Evolutionary conservation across 2,113 vertebrate genomes (phyloP).

Genomic region (Ciconia stormi): DNA sequence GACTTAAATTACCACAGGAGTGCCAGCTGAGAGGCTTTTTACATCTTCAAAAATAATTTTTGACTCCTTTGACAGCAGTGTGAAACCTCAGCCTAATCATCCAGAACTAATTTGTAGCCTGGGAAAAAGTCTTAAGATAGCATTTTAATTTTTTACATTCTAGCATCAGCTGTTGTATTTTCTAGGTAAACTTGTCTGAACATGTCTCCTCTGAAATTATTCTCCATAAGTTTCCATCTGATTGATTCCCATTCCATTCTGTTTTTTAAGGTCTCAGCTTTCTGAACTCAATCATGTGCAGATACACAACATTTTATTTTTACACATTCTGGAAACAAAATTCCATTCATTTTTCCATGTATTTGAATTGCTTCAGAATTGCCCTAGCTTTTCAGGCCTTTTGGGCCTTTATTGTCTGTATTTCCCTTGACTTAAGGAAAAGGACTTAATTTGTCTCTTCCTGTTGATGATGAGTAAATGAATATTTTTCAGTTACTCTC

Average conservation of each 20-base stretch:
- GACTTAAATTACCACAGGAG: not conserved
- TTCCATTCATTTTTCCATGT: not conserved
- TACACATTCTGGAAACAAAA: not conserved
- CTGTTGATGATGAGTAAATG: not conserved
- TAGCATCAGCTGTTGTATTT: not conserved
- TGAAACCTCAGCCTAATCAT: not conserved
- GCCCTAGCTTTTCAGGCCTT: not conserved
- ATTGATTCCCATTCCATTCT: not conserved
- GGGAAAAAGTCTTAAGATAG: not conserved
- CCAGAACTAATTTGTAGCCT: slow-evolving; percentile 20
- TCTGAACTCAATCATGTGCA: not conserved
- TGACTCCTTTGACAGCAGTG: not conserved
- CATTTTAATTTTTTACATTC: not conserved
- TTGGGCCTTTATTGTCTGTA: not conserved
- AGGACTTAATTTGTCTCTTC: not conserved
- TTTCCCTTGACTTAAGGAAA: not conserved
- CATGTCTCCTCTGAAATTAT: not conserved
- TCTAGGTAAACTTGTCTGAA: not conserved
- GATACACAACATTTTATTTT: not conserved
- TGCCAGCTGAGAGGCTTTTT: not conserved
- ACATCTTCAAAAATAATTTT: not conserved
- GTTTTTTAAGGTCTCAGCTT: not conserved
- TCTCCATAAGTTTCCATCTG: not conserved
- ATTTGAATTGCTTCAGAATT: not conserved
- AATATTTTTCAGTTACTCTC: not conserved